A percentile compares a stretch with the other conserved stretches of the same genome.
Evolutionary conservation across 2,888 invertebrate genomes (phyloP).

Genomic region (Chrysolina americana): DNA sequence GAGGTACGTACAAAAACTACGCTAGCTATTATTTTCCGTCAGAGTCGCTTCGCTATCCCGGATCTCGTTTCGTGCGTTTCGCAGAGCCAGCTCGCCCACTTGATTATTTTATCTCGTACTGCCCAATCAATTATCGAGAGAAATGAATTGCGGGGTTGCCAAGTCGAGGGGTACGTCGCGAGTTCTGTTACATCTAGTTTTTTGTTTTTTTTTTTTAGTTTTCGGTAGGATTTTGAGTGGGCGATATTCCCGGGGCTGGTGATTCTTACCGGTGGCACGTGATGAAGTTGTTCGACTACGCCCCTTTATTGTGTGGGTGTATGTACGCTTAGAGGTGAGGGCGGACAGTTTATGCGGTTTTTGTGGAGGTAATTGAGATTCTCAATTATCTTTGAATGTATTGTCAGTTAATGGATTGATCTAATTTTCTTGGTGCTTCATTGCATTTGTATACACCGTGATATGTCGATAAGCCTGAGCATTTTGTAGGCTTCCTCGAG

Average conservation of each 20-base stretch:
- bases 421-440: too few relatives aligned
- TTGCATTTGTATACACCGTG: too few relatives aligned
- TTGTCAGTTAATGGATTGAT: too few relatives aligned
- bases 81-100: not conserved
- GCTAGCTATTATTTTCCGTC: conserved; percentile 36
- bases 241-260: conserved; percentile 31
- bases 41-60: conserved; percentile 20
- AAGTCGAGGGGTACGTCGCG: conserved; percentile 11
- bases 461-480: too few relatives aligned
- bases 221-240: conserved; percentile 37
- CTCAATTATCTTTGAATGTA: not conserved
- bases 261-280: conserved; percentile 29
- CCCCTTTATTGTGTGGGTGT: conserved; percentile 35
- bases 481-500: too few relatives aligned
- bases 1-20: conserved; percentile 70
- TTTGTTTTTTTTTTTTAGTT: conserved; percentile 30
- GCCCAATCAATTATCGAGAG: conserved; percentile 28
- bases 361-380: not conserved
- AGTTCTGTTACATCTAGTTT: conserved; percentile 29
- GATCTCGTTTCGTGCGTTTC: conserved; percentile 3
- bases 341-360: not conserved
- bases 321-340: conserved; percentile 23
- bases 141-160: conserved; percentile 39
- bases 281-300: conserved; percentile 35
- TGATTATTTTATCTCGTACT: conserved; percentile 8